phyloP scores from a whole-genome alignment of 2,888 invertebrate species.

The Liposcelis brunnea region DNA sequence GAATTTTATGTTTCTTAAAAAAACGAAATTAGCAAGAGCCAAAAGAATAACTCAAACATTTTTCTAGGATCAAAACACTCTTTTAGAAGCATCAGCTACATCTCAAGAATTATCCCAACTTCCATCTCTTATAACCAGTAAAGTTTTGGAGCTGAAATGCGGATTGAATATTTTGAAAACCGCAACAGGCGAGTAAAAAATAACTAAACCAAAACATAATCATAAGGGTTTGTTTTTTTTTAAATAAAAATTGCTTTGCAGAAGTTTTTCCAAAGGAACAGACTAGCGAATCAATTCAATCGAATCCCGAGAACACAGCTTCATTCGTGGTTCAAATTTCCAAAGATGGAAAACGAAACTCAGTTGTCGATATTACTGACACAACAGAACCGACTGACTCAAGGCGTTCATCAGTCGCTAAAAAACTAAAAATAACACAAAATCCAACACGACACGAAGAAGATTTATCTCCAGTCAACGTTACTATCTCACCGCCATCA shows the following conservation, averaged over 20 bases:
- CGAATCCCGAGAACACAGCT: conserved; percentile 5
- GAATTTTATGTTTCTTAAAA: background rate
- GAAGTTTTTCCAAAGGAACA: no score
- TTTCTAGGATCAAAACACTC: conserved; percentile 14
- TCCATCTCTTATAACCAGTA: conserved; percentile 20
- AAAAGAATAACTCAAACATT: background rate
- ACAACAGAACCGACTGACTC: background rate
- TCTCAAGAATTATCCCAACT: conserved; percentile 16
- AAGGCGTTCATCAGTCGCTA: background rate
- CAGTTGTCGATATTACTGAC: background rate
- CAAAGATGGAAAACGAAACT: background rate
- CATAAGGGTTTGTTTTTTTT: background rate
- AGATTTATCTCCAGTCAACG: conserved; percentile 12
- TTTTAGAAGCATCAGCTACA: conserved; percentile 4
- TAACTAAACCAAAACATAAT: background rate
- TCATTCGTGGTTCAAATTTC: conserved; percentile 11
- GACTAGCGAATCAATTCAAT: background rate
- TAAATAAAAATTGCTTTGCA: no score
- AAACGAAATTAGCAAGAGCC: background rate
- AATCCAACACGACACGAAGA: background rate
- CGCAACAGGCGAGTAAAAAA: conserved; percentile 23
- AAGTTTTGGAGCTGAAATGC: conserved; percentile 27
- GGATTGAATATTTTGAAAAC: conserved; percentile 27
- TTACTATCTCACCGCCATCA: conserved; percentile 13
- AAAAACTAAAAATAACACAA: conserved; percentile 6